Conservation (phyloP, 2,113 vertebrate species). For the Sus scrofa region DNA sequence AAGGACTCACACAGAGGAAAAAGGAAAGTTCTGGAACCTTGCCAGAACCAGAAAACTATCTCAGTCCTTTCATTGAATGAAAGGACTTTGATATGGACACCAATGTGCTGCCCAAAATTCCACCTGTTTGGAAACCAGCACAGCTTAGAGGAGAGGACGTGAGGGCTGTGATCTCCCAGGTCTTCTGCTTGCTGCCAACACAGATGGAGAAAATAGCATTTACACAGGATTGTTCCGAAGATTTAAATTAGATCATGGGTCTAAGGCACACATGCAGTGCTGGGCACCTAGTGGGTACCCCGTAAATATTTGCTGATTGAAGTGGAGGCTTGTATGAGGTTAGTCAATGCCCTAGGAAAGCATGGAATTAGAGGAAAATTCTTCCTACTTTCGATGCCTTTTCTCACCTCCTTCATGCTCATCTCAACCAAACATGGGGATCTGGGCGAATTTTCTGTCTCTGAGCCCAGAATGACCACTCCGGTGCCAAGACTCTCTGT, state of each 20-base stretch:
- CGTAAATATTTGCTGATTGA: neutral
- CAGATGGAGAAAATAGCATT: neutral
- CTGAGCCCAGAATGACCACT: neutral
- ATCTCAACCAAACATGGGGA: neutral
- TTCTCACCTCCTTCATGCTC: neutral
- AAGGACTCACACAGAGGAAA: neutral
- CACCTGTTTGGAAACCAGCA: neutral
- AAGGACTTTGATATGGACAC: neutral
- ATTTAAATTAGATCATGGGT: neutral
- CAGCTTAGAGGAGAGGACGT: neutral
- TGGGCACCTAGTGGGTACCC: neutral
- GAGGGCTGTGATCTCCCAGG: neutral
- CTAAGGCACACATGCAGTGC: rapidly evolving
- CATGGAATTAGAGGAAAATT: neutral
- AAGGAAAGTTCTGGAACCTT: neutral
- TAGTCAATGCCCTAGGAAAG: no score
- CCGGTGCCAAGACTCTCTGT: neutral
- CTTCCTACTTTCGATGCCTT: no score
- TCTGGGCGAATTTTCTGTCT: neutral
- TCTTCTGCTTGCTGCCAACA: rapidly evolving
- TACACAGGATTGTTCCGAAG: neutral
- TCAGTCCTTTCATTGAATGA: neutral
- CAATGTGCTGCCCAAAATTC: rapidly evolving
- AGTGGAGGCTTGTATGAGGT: rapidly evolving
- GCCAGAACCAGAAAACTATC: neutral